Conservation (phyloP, 1,140 invertebrate genomes). For the Megalonaias nervosa region DNA sequence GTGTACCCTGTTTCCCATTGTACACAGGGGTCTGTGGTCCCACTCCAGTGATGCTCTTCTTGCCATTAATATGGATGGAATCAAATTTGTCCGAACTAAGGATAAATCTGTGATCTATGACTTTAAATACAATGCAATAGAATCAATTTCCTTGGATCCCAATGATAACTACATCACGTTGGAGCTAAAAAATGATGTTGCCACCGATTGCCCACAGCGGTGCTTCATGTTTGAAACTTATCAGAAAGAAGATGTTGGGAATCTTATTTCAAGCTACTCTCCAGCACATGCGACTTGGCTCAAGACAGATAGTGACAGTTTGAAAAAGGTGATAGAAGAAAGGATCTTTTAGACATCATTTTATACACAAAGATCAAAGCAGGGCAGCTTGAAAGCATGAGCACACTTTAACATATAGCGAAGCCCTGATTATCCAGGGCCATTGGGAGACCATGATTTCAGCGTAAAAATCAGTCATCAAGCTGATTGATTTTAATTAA, state of each 20-base stretch:
- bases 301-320: constrained; percentile 84
- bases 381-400: no score
- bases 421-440: no score
- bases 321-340: constrained; percentile 72
- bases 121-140: constrained; percentile 62
- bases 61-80: constrained; percentile 92
- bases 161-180: constrained; percentile 93
- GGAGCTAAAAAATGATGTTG: constrained; percentile 76
- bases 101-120: constrained; percentile 65
- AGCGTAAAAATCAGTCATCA: no score
- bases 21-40: constrained; percentile 92
- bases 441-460: no score
- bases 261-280: constrained; percentile 92
- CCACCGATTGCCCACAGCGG: constrained; percentile 79
- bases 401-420: no score
- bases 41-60: constrained; percentile 83
- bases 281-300: constrained; percentile 89
- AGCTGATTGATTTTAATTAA: no score
- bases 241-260: constrained; percentile 91
- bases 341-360: constrained; percentile 13
- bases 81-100: constrained; percentile 72
- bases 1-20: constrained; percentile 92
- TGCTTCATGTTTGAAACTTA: constrained; percentile 95
- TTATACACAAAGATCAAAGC: no score
- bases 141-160: constrained; percentile 86